Base-by-base conservation (phyloP, 1,140 invertebrate genomes). In the Patella vulgata region DNA sequence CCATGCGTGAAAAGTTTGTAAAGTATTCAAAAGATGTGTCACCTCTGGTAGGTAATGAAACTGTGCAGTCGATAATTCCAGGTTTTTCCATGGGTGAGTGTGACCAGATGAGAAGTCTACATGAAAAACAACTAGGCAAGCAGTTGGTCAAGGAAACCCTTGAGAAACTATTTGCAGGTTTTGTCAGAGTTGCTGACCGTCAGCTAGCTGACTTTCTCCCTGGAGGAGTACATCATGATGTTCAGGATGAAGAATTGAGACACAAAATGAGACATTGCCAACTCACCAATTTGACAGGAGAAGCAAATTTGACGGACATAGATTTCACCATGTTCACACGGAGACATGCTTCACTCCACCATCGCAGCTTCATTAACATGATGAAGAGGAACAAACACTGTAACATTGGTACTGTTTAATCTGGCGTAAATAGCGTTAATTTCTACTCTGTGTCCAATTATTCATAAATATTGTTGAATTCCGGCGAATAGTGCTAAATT, bases 311-410 rank as follows among this genome's bases (percentile, higher is more conserved):
- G 28, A 44, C 1, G 1, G 56, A 59, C 25, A 21, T 59, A 2
- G 56, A 59, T 30, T 59, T 59, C 43, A 47, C 21, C 14, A 42
- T 47, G 12, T 59, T 59, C 4, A 59, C 46, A 28, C 56, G 56
- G 5, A 33, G 56, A 48, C 42, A 48, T 59, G 42, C 56, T 9
- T 44, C 42, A 23, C 25, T 59, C 17, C 56, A 59, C 39, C 56
- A 59, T 48, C 56, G 48, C 44, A 47, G 42, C 30, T 47, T 44
- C 21, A 30, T 59, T 11, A 59, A 59, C 40, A 46, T 59, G 21
- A 28, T 59, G 43, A 59, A 59, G 23, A 21, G 56, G 1, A 5
- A 36, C 27, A n/a, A n/a, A n/a, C n/a, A n/a, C n/a, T n/a, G n/a
- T n/a, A n/a, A n/a, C n/a, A n/a, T n/a, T n/a, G n/a, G n/a, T n/a